Evolutionary conservation across 2,113 vertebrate species (phyloP).

Genomic region (Thomomys bottae): DNA sequence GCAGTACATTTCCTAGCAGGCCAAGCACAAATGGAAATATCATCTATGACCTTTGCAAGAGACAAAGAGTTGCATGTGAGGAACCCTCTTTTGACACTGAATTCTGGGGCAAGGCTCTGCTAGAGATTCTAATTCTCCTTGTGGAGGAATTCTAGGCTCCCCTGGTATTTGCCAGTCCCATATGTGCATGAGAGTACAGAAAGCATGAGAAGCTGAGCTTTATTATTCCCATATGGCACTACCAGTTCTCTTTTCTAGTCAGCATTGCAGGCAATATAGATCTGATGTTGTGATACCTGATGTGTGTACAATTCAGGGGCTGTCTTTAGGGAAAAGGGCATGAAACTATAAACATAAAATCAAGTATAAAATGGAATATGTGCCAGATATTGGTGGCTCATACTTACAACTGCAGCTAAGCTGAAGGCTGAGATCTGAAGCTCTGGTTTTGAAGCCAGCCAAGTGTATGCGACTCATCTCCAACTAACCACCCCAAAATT

Average conservation of each 20-base stretch:
- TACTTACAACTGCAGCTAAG: too few species aligned
- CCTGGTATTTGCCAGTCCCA: background rate
- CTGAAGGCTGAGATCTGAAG: too few species aligned
- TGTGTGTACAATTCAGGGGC: background rate
- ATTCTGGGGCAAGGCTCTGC: background rate
- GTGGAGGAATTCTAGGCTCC: conserved; percentile 10
- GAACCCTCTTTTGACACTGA: background rate
- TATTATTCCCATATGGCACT: background rate
- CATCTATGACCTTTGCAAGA: background rate
- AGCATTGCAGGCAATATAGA: background rate
- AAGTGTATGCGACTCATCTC: too few species aligned
- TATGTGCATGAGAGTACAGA: conserved; percentile 35
- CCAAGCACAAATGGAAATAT: background rate
- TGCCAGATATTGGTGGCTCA: background rate
- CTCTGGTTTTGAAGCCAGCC: too few species aligned
- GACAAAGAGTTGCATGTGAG: background rate
- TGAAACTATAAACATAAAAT: conserved; percentile 36
- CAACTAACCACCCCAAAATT: too few species aligned
- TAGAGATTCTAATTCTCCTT: background rate
- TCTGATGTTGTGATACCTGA: background rate
- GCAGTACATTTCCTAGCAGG: background rate
- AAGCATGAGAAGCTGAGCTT: background rate
- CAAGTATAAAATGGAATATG: background rate
- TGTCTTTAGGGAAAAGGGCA: conserved; percentile 7
- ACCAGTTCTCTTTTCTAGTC: background rate